Evolutionary conservation across 2,888 invertebrate species (phyloP).

Genomic region (Heliconius hortense): DNA sequence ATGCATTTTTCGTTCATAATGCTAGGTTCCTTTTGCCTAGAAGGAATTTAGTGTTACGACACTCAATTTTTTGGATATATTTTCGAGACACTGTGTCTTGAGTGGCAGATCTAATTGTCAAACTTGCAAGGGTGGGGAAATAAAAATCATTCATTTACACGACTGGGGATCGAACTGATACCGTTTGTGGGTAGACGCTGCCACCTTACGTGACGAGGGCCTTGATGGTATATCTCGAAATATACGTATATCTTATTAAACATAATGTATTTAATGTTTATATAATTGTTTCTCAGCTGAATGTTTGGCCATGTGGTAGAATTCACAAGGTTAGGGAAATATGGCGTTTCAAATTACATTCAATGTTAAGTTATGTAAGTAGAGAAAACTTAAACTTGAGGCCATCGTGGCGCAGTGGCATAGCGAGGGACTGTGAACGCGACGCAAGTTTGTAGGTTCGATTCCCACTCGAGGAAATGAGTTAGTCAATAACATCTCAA

Average conservation of each 20-base stretch:
- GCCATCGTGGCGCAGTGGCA: too few species aligned
- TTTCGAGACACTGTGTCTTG: background rate
- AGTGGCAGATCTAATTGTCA: too few species aligned
- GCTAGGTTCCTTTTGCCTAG: background rate
- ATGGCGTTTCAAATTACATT: slow-evolving; percentile 2
- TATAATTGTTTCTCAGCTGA: background rate
- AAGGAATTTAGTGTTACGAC: background rate
- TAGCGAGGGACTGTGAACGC: too few species aligned
- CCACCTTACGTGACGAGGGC: too few species aligned
- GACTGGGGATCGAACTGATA: background rate
- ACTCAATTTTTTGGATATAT: background rate
- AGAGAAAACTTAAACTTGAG: background rate
- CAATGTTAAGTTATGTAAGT: background rate
- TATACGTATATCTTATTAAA: background rate
- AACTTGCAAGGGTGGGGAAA: background rate
- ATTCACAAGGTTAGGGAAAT: slow-evolving; percentile 2
- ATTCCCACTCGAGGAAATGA: too few species aligned
- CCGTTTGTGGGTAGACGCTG: too few species aligned
- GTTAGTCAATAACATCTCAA: too few species aligned
- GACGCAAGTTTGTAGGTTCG: too few species aligned
- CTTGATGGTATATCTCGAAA: background rate
- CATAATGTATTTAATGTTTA: background rate
- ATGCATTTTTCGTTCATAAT: too few species aligned
- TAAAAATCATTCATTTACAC: background rate
- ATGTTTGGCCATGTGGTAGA: background rate